Conservation (phyloP, 2,797 vertebrate species). For the Prionace glauca region DNA sequence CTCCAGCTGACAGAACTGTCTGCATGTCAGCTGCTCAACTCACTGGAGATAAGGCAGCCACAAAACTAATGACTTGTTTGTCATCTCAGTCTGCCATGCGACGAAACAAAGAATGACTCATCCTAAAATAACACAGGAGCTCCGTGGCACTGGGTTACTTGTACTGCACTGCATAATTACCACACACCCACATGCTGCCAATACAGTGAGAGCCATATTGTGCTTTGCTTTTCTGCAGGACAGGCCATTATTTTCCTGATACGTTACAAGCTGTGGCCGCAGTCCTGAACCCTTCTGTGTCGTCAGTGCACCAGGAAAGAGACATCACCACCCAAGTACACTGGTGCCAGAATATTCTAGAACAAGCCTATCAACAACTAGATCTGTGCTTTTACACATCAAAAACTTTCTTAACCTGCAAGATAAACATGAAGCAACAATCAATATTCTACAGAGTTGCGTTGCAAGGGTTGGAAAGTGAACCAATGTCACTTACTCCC, state of each 20-base stretch:
- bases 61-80: slow-evolving; percentile 11
- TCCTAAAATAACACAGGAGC: slow-evolving; percentile 5
- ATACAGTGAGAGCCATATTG: too few species aligned
- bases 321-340: not conserved
- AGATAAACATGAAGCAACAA: not conserved
- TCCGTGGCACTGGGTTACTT: not conserved
- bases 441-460: not conserved
- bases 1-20: not conserved
- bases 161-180: not conserved
- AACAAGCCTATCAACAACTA: not conserved
- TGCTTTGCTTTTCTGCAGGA: not conserved
- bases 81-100: not conserved
- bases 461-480: too few species aligned
- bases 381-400: not conserved
- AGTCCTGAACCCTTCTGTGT: not conserved
- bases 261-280: not conserved
- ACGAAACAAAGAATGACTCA: slow-evolving; percentile 20
- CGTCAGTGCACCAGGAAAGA: not conserved
- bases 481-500: not conserved
- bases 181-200: not conserved
- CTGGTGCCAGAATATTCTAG: not conserved
- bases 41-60: too few species aligned
- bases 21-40: too few species aligned
- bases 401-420: not conserved
- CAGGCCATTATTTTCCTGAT: not conserved